Percentiles rank a stretch among this genome's conserved stretches.
Evolutionary conservation across 2,888 invertebrate genomes (phyloP).

Genomic region (Nymphalis c-album): DNA sequence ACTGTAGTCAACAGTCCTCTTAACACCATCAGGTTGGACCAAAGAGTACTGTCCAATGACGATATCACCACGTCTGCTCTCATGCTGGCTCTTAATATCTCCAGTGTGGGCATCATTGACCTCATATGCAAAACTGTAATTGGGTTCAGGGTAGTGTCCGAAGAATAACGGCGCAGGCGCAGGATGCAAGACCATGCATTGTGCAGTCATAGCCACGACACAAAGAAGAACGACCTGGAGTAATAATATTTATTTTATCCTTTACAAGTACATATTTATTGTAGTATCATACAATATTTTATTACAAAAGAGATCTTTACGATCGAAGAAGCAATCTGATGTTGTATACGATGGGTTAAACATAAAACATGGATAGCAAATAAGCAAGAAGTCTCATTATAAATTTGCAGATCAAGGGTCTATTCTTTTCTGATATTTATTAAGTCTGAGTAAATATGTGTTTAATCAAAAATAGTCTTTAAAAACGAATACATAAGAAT

Average conservation of each 20-base stretch:
- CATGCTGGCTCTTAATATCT: conserved; percentile 79
- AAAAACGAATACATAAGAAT: not conserved
- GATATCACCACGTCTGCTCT: conserved; percentile 74
- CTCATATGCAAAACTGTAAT: conserved; percentile 79
- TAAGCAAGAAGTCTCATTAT: conserved; percentile 15
- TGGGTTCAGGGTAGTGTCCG: conserved; percentile 42
- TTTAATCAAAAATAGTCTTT: not conserved
- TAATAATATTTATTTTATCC: conserved; percentile 9
- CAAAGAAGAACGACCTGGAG: conserved; percentile 42
- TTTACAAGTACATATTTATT: conserved; percentile 15
- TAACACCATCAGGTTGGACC: conserved; percentile 78
- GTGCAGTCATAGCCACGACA: conserved; percentile 57
- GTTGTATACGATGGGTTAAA: conserved; percentile 16
- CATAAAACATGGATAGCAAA: conserved; percentile 17
- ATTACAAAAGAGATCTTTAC: conserved; percentile 11
- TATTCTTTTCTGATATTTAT: conserved; percentile 13
- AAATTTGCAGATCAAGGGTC: conserved; percentile 19
- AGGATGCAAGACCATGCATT: conserved; percentile 64
- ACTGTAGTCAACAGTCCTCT: conserved; percentile 79
- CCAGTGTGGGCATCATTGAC: conserved; percentile 79
- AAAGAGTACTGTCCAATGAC: conserved; percentile 80
- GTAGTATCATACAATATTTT: conserved; percentile 5
- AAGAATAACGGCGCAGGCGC: conserved; percentile 44
- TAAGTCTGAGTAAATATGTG: not conserved
- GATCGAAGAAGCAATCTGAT: conserved; percentile 21